Base-by-base conservation (phyloP, 2,113 vertebrate genomes). In the Cebus imitator region DNA sequence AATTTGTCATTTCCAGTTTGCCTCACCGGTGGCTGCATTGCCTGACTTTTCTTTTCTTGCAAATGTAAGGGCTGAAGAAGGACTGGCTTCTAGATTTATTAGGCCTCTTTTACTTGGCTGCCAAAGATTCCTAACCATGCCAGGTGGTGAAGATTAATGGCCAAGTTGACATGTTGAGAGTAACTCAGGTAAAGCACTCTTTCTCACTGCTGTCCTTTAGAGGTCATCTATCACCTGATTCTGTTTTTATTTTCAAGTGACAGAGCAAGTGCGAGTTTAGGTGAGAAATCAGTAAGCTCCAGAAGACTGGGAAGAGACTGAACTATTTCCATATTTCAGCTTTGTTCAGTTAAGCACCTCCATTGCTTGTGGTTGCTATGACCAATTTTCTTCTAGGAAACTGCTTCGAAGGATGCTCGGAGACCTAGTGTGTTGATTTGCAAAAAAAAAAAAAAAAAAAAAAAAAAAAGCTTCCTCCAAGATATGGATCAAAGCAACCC, bases 231-330 rank as follows among this genome's bases (percentile, higher is more conserved):
- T 98, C 87, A 40, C 78, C 98, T 98, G 96, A 98, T 98, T 98
- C 96, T 91, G 97, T 95, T 97, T 95, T 96, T 97, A 80, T 97
- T 98, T 98, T 97, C 96, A 98, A 97, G 95, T 97, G 98, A 93
- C 93, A 95, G 95, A 98, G 84, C 91, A 76, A 97, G 95, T 96
- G 96, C 92, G 97, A 98, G 80, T 94, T 87, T 84, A 94, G 94
- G 68, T 1, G 94, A 97, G 98, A 98, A 98, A 98, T 98, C 96
- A 97, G 91, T 90, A 96, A 96, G 70, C 90, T 97, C 87, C 35
- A 84, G 97, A 98, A 91, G 50, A 73, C 45, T 82, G 73, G 37
- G 14, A 70, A 73, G 45, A 86, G 87, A 96, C 35, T 58, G 83
- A 92, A 30, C 21, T 37, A 88, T 98, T 95, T 97, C 95, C 92